A percentile compares a stretch with the other conserved stretches of the same genome.
Conservation (phyloP, 2,113 vertebrate species). For the Ranitomeya imitator region DNA sequence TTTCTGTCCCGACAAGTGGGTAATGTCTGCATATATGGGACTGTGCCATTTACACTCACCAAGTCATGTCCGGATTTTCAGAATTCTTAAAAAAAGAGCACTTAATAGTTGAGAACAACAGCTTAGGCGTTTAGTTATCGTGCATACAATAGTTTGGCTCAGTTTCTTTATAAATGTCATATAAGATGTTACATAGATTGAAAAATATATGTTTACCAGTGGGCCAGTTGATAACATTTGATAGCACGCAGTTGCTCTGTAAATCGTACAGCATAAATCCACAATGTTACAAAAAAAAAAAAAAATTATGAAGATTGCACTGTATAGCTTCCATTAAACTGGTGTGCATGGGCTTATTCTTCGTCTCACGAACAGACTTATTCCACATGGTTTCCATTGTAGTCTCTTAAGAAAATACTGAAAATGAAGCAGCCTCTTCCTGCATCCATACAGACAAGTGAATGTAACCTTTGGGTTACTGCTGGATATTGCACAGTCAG, state of each 20-base stretch:
- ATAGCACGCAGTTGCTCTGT: not conserved
- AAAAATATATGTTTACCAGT: constrained; percentile 6
- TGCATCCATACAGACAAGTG: not conserved
- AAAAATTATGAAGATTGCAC: not conserved
- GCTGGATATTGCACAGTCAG: constrained; percentile 30
- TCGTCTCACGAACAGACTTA: no score
- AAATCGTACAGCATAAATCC: constrained; percentile 6
- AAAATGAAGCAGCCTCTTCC: constrained; percentile 20
- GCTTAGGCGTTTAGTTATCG: constrained; percentile 21
- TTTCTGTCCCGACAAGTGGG: not conserved
- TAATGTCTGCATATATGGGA: not conserved
- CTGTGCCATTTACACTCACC: not conserved
- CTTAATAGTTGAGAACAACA: constrained; percentile 9
- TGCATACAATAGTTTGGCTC: constrained; percentile 48
- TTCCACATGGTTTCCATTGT: not conserved
- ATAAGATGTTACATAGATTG: not conserved
- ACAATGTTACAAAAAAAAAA: not conserved
- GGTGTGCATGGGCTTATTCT: not conserved
- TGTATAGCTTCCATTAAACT: constrained; percentile 10
- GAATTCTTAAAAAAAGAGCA: constrained; percentile 23
- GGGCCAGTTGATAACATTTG: not conserved
- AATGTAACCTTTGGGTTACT: not conserved
- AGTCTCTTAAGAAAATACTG: not conserved
- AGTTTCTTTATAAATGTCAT: constrained; percentile 16
- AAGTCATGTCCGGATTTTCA: constrained; percentile 3